Evolutionary conservation across 2,797 vertebrate species (phyloP), one percentile per base, ranked within the genome.

Genomic region (Oreonectes daqikongensis): DNA sequence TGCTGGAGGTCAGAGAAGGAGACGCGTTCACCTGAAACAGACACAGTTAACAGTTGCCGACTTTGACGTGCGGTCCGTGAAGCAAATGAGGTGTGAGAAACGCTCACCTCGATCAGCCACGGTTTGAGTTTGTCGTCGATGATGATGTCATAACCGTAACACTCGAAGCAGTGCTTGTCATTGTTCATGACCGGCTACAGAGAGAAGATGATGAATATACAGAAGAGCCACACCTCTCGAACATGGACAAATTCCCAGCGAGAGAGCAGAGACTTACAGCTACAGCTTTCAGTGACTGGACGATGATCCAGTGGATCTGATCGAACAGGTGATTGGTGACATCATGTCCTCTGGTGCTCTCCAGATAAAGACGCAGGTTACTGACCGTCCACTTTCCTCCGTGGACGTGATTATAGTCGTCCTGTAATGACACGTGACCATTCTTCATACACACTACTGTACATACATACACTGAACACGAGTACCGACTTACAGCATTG

Each of bases 161-260:
- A 99, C 77, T 99, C 98, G 53, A 99, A 99, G 89, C 98, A 99
- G 88, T 99, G 98, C 80, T 99, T 99, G 89, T 99, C 98, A 3
- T 98, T 99, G 90, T 97, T 98, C 95, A 99, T 99, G 82, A 98
- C 96, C 2, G 97, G 95, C 97, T 99, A 85, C 0, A 42, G 32
- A 48, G 48, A 30, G 1, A n/a, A 46, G 11, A 20, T 9, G 8
- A 22, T 53, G 8, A 22, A 8, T 5, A 52, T 52, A 22, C 50
- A 22, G n/a, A n/a, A n/a, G n/a, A n/a, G n/a, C n/a, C n/a, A n/a
- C n/a, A n/a, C n/a, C n/a, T n/a, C n/a, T n/a, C n/a, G n/a, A n/a
- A n/a, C n/a, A n/a, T n/a, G n/a, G n/a, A n/a, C n/a, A n/a, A 7
- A n/a, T 18, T 4, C n/a, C n/a, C n/a, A n/a, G n/a, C n/a, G n/a